Percentiles rank a stretch among this genome's conserved stretches.
These are phyloP conservation scores for Oryzias celebensis DNA, from an alignment of 2,113 vertebrate species.

Conservation along the genomic window DNA sequence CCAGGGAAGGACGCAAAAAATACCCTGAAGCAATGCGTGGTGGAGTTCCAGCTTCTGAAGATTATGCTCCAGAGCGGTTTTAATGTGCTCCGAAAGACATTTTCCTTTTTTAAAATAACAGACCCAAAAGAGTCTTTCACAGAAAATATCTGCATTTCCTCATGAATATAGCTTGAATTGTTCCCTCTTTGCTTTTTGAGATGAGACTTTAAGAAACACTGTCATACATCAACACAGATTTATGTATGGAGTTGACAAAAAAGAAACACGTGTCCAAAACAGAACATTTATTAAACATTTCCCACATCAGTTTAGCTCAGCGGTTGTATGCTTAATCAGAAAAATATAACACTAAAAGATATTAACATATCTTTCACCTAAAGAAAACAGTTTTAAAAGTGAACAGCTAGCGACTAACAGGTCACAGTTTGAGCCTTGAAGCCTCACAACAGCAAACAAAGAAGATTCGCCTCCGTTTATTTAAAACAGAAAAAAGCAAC, in stretches of 20 bases:
- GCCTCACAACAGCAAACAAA: conserved; percentile 60
- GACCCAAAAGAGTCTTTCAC: too few relatives aligned
- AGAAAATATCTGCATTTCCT: neutral
- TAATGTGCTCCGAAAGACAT: conserved; percentile 10
- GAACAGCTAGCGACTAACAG: conserved; percentile 56
- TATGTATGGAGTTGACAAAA: conserved; percentile 15
- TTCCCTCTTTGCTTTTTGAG: neutral
- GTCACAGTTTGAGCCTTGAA: conserved; percentile 46
- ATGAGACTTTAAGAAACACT: too few relatives aligned
- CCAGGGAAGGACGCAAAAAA: conserved; percentile 3
- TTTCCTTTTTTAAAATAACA: too few relatives aligned
- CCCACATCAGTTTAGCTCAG: conserved; percentile 19
- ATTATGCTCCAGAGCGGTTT: conserved; percentile 20
- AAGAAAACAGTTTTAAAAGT: conserved; percentile 36
- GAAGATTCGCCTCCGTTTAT: conserved; percentile 50
- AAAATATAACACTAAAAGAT: conserved; percentile 5
- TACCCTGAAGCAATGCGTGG: conserved; percentile 17
- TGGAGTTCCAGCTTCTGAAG: conserved; percentile 24
- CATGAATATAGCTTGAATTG: neutral
- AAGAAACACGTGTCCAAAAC: conserved; percentile 42
- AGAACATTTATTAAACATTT: conserved; percentile 59
- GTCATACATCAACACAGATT: conserved; percentile 2
- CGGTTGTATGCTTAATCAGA: neutral
- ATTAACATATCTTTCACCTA: conserved; percentile 1
- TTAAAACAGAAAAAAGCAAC: conserved; percentile 28